Evolutionary conservation across 2,113 vertebrate genomes (phyloP), one percentile per base, ranked within the genome.

Genomic region (Pangasianodon gigas): DNA sequence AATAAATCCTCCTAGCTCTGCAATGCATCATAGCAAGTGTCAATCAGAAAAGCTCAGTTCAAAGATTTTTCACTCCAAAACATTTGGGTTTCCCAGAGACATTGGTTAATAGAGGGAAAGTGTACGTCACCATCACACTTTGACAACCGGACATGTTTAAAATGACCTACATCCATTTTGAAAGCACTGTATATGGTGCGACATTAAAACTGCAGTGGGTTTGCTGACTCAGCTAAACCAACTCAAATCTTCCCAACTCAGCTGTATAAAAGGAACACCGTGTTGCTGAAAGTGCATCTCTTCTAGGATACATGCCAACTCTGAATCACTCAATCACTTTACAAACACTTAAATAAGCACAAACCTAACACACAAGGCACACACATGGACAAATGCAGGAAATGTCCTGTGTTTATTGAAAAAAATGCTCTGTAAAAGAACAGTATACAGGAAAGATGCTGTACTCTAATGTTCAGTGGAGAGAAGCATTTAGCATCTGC

Each of bases 211-310:
- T 41, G 65, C 65, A 62, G 14, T 26, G 44, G 18, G 8, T 84
- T n/a, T 84, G 65, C 67, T 75, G 65, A 89, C 52, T 75, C 56
- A 88, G 52, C 24, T 58, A 74, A 37, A 32, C n/a, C 3, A 75
- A 84, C 62, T 88, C 41, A 21, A 60, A 60, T 69, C 44, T 88
- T 84, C 37, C n/a, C 24, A 71, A 84, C n/a, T 74, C 81, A 62
- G 74, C 67, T 60, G 26, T 32, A 69, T 56, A 71, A 89, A 84
- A 84, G 52, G 41, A 85, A 89, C 29, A 69, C 52, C 26, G 48
- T 75, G 54, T 79, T 89, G 88, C 82, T 77, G 88, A 85, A 46
- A 7, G 62, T 44, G 51, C 67, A 74, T 48, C 67, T 58, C 11
- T 37, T 2, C 32, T 14, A 16, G 32, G 82, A 46, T 41, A 19